Conservation (phyloP, 2,797 vertebrate species). For the Labeo calbasu region DNA sequence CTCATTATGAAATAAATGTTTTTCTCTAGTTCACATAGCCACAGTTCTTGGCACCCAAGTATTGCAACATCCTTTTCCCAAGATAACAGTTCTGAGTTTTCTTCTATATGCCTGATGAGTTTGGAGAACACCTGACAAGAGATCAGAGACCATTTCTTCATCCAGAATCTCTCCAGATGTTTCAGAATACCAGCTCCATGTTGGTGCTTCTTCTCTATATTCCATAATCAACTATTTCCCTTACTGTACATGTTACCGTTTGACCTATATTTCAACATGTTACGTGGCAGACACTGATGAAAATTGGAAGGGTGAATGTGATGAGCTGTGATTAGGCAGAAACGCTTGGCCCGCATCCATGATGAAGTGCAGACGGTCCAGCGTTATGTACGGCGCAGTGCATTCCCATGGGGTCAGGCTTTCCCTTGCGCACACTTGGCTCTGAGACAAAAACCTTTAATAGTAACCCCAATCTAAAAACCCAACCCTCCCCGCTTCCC, state of each 20-base stretch:
- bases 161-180: too few relatives aligned
- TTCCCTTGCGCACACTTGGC: conserved; percentile 56
- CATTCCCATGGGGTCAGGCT: conserved; percentile 44
- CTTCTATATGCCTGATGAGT: too few relatives aligned
- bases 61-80: too few relatives aligned
- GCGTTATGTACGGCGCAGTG: conserved; percentile 10
- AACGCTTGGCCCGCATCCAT: neutral
- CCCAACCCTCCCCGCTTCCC: neutral
- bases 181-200: too few relatives aligned
- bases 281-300: neutral
- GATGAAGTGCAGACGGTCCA: neutral
- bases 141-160: too few relatives aligned
- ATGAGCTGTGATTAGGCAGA: neutral
- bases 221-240: neutral
- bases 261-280: neutral
- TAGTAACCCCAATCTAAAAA: conserved; percentile 43
- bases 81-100: too few relatives aligned
- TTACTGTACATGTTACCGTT: too few relatives aligned
- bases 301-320: conserved; percentile 2
- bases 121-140: too few relatives aligned
- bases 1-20: too few relatives aligned
- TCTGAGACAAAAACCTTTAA: conserved; percentile 51
- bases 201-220: neutral
- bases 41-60: too few relatives aligned
- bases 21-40: too few relatives aligned